Evolutionary conservation across 2,797 vertebrate species (phyloP).

Genomic region (Manis pentadactyla): DNA sequence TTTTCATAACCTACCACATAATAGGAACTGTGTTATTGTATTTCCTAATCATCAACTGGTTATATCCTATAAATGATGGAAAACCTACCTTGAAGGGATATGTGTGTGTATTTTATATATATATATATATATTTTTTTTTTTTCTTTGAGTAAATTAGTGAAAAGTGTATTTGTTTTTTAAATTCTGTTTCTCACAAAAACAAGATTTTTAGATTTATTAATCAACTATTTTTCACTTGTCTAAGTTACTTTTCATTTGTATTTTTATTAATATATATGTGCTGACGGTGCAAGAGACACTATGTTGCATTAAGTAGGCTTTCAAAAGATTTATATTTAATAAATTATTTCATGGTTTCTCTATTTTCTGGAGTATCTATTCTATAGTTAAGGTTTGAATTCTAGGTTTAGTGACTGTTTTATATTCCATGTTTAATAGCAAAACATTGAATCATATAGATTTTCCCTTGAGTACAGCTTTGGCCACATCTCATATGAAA

Average conservation of each 20-base stretch:
- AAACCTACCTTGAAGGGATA: not conserved
- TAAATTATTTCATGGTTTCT: not conserved
- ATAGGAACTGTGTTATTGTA: not conserved
- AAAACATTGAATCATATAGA: not conserved
- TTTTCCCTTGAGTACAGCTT: not conserved
- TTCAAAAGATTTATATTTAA: not conserved
- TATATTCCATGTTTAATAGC: not conserved
- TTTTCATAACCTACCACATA: not conserved
- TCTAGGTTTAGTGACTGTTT: conserved; percentile 10
- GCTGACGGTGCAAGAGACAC: no score
- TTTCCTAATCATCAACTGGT: not conserved
- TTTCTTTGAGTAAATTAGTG: not conserved
- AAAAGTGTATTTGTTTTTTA: not conserved
- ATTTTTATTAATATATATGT: not conserved
- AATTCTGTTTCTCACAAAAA: not conserved
- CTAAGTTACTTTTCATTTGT: not conserved
- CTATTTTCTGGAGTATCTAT: conserved; percentile 7
- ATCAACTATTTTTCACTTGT: not conserved
- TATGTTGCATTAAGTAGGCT: not conserved
- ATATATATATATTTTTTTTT: no score
- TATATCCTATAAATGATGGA: not conserved
- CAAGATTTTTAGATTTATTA: not conserved
- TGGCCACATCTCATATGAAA: not conserved
- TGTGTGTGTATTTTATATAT: not conserved
- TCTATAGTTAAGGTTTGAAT: conserved; percentile 23